Conservation (phyloP, 2,113 vertebrate species). For the Grus americana region DNA sequence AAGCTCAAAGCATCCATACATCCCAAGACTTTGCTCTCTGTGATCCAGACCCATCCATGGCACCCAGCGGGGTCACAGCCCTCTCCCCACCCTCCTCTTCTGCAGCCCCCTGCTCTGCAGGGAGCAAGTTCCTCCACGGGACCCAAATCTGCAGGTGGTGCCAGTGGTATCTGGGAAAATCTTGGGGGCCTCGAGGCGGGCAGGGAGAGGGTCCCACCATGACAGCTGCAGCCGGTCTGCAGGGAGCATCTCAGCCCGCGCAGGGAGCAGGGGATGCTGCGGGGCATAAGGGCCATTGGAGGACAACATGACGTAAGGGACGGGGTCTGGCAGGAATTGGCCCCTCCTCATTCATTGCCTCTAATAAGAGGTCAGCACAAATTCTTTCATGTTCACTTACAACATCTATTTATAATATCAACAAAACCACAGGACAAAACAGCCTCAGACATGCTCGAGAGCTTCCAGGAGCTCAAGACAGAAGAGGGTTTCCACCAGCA, state of each 20-base stretch:
- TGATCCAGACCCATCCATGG: not conserved
- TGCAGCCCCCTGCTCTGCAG: too few relatives aligned
- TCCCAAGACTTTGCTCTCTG: too few relatives aligned
- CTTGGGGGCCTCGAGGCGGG: rapidly evolving
- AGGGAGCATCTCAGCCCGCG: not conserved
- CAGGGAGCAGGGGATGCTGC: not conserved
- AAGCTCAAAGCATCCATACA: not conserved
- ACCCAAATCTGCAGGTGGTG: not conserved
- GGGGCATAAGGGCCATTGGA: not conserved
- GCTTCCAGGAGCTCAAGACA: not conserved
- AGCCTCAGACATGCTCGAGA: not conserved
- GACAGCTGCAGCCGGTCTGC: rapidly evolving
- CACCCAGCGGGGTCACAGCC: not conserved
- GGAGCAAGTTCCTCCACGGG: not conserved
- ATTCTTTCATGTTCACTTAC: not conserved
- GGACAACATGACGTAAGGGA: not conserved
- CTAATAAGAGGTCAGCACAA: not conserved
- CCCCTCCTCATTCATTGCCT: not conserved
- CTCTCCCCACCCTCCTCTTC: not conserved
- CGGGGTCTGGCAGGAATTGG: not conserved
- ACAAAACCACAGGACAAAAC: not conserved
- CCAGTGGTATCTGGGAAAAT: too few relatives aligned
- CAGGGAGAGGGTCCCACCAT: not conserved
- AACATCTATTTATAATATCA: not conserved
- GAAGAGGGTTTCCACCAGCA: not conserved